These are phyloP conservation scores for Polypterus senegalus DNA, from an alignment of 2,113 vertebrate species.

Conservation along the genomic window DNA sequence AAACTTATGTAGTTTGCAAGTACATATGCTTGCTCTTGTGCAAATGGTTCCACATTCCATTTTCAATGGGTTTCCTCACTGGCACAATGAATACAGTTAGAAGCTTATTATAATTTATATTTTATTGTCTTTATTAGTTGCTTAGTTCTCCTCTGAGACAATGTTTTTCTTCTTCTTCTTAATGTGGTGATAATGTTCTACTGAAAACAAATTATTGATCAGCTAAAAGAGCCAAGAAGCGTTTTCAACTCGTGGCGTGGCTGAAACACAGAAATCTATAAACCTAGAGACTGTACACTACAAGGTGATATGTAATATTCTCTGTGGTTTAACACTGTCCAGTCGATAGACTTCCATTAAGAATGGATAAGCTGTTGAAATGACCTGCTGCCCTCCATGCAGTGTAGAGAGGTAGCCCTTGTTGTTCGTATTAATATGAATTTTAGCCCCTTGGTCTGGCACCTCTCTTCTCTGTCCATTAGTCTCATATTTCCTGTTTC, in stretches of 20 bases:
- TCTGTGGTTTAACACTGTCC: constrained; percentile 56
- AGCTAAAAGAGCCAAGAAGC: constrained; percentile 34
- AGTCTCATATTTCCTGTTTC: constrained; percentile 74
- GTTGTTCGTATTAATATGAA: constrained; percentile 65
- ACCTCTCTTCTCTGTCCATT: constrained; percentile 70
- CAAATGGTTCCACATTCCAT: too few species aligned
- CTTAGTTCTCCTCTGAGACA: constrained; percentile 13
- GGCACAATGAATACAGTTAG: too few species aligned
- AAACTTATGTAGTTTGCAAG: too few species aligned
- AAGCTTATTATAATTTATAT: not conserved
- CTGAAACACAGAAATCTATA: constrained; percentile 57
- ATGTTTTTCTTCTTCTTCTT: constrained; percentile 29
- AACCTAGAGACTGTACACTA: constrained; percentile 43
- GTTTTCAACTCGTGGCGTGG: constrained; percentile 32
- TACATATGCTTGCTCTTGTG: too few species aligned
- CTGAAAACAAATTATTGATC: constrained; percentile 48
- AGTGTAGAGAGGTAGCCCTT: constrained; percentile 47
- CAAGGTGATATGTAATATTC: constrained; percentile 57
- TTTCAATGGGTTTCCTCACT: too few species aligned
- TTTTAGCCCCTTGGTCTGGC: constrained; percentile 54
- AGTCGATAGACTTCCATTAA: constrained; percentile 86
- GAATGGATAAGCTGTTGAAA: constrained; percentile 51
- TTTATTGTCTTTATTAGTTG: constrained; percentile 13
- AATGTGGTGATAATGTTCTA: constrained; percentile 37
- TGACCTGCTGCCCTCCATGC: constrained; percentile 53